These are phyloP conservation scores for Telenomus remus DNA, from an alignment of 1,140 invertebrate genomes.

Conservation along the genomic window DNA sequence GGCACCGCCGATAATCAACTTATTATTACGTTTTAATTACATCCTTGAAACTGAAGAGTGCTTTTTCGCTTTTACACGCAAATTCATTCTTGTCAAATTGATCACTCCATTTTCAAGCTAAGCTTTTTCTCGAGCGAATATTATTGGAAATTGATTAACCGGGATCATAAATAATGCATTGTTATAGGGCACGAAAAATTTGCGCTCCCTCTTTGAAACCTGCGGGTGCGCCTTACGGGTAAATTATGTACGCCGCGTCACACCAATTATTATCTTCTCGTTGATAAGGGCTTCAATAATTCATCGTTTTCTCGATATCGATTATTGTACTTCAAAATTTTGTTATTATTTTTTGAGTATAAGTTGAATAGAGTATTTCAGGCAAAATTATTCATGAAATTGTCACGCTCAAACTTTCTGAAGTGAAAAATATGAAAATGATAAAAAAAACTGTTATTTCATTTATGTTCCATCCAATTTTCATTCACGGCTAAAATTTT, in stretches of 20 bases:
- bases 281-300: conserved; percentile 35
- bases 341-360: too few species aligned
- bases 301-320: conserved; percentile 23
- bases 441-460: too few species aligned
- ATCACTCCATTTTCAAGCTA: conserved; percentile 10
- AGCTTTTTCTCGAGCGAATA: conserved; percentile 6
- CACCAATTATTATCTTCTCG: conserved; percentile 26
- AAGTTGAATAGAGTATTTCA: too few species aligned
- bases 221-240: not conserved
- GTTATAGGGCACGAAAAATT: conserved; percentile 20
- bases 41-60: too few species aligned
- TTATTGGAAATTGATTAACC: conserved; percentile 43
- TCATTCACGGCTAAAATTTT: too few species aligned
- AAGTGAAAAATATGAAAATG: too few species aligned
- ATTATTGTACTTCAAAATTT: conserved; percentile 13
- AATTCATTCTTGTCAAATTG: conserved; percentile 1
- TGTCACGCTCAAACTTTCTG: too few species aligned
- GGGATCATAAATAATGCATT: conserved; percentile 34
- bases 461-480: too few species aligned
- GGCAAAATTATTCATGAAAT: too few species aligned
- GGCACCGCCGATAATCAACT: too few species aligned
- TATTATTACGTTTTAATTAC: too few species aligned
- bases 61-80: too few species aligned
- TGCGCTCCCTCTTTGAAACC: not conserved
- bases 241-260: conserved; percentile 7